Percentiles rank a stretch among this genome's conserved stretches.
phyloP scores from a whole-genome alignment of 2,888 invertebrate genomes.

The Mechanitis mazaeus region DNA sequence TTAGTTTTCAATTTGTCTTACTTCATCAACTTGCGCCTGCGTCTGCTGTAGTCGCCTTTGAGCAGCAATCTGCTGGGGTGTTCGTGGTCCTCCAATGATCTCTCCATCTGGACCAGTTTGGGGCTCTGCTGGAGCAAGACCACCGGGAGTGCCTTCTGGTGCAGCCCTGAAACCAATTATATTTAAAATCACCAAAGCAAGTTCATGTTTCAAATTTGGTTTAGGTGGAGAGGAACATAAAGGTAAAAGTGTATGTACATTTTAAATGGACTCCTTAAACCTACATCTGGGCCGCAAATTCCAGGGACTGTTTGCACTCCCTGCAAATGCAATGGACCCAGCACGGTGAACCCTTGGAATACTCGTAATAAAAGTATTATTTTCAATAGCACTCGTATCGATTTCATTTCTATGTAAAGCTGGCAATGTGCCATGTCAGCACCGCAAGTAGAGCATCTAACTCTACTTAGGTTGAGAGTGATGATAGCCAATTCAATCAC shows the following conservation, averaged over 20 bases:
- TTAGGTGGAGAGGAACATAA: too few species aligned
- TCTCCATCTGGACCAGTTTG: constrained; percentile 69
- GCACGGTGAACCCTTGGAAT: too few species aligned
- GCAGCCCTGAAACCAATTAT: constrained; percentile 49
- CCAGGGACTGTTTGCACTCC: too few species aligned
- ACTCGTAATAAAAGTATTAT: background rate
- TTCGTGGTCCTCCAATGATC: constrained; percentile 90
- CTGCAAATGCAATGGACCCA: too few species aligned
- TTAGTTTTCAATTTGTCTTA: constrained; percentile 33
- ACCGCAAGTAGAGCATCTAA: constrained; percentile 19
- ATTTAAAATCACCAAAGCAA: background rate
- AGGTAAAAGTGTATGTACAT: too few species aligned
- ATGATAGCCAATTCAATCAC: background rate
- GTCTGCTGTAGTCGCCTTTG: constrained; percentile 88
- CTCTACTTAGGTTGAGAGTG: background rate
- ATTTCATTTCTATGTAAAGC: constrained; percentile 9
- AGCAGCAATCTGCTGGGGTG: constrained; percentile 89
- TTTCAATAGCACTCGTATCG: background rate
- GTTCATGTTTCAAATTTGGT: background rate
- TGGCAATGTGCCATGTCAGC: constrained; percentile 29
- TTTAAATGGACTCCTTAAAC: too few species aligned
- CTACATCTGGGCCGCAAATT: too few species aligned
- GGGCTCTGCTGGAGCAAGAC: constrained; percentile 81
- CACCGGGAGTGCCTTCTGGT: constrained; percentile 64
- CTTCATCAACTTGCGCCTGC: constrained; percentile 90